Evolutionary conservation across 2,113 vertebrate species (phyloP), one percentile per base, ranked within the genome.

Genomic region (Lates calcarifer): DNA sequence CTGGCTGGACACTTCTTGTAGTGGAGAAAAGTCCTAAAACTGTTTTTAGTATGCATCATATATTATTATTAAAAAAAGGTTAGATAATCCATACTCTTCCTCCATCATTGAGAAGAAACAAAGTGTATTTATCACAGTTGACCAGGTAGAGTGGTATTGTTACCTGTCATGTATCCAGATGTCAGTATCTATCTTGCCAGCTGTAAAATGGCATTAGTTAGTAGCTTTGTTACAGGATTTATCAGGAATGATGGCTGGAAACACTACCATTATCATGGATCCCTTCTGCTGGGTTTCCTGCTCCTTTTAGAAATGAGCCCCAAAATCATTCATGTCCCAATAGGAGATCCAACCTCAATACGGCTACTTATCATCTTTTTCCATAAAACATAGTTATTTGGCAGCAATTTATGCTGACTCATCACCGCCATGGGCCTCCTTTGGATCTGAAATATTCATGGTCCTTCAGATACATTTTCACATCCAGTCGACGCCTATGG

Each of bases 391-490:
- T 3, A 47, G 31, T 9, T 37, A 67, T 57, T 58, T 60, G 53
- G 57, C 13, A 70, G 31, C 43, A 45, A 33, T 69, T 61, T 66
- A 22, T 73, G 55, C 49, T 68, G 45, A 74, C 2, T 68, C 75
- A 67, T 68, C 75, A 65, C 24, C 1, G 1, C 45, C 39, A 51
- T 37, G 17, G 58, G 70, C 60, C 69, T 76, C 47, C 66, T 26
- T 29, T 39, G 41, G 29, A 6, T 81, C 11, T 81, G 35, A 78
- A 75, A 77, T 78, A 81, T 81, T 78, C 53, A 75, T 75, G 20
- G 15, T 12, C 12, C 33, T 60, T 43, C n/a, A 69, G 68, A 87
- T 60, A 77, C 57, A 64, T 68, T 84, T 55, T 66, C 28, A 63
- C 35, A 51, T 53, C 17, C 1, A 6, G 37, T 60, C 11, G 13